Conservation (phyloP, 2,797 vertebrate genomes). For the Galaxias olidus region DNA sequence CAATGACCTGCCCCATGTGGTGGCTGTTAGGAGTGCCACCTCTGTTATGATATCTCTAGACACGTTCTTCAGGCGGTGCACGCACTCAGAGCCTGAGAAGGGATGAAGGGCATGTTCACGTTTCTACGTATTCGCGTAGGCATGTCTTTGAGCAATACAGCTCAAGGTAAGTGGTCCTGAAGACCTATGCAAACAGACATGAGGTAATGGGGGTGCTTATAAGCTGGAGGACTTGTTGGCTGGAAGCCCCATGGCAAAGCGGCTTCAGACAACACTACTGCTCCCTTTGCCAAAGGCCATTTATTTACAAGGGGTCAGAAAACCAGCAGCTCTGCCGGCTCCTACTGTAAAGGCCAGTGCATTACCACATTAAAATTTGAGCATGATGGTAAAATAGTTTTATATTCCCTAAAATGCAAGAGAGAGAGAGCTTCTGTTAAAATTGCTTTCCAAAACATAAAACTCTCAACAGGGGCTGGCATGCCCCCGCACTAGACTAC, state of each 20-base stretch:
- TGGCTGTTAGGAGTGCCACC: slow-evolving; percentile 20
- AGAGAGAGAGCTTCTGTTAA: slow-evolving; percentile 10
- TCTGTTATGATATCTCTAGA: slow-evolving; percentile 58
- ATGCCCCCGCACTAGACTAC: slow-evolving; percentile 20
- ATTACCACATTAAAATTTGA: no score
- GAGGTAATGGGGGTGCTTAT: slow-evolving; percentile 69
- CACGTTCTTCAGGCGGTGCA: slow-evolving; percentile 39
- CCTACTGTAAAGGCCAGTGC: no score
- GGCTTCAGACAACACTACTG: slow-evolving; percentile 37
- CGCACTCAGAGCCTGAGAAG: slow-evolving; percentile 19
- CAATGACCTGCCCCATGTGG: slow-evolving; percentile 35
- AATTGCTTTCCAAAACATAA: slow-evolving; percentile 44
- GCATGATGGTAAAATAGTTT: no score
- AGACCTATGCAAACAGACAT: slow-evolving; percentile 67
- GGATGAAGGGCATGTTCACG: slow-evolving; percentile 49
- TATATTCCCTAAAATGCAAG: no score
- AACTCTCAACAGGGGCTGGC: slow-evolving; percentile 47
- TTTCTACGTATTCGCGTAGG: slow-evolving; percentile 14
- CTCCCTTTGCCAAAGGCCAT: slow-evolving; percentile 1
- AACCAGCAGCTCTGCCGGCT: no score
- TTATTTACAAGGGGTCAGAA: no score
- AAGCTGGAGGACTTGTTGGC: slow-evolving; percentile 55
- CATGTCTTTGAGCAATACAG: slow-evolving; percentile 57
- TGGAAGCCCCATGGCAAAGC: slow-evolving; percentile 41
- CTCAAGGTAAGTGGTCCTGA: slow-evolving; percentile 60